phyloP scores from a whole-genome alignment of 1,140 invertebrate species.

The Neomicropteryx cornuta region DNA sequence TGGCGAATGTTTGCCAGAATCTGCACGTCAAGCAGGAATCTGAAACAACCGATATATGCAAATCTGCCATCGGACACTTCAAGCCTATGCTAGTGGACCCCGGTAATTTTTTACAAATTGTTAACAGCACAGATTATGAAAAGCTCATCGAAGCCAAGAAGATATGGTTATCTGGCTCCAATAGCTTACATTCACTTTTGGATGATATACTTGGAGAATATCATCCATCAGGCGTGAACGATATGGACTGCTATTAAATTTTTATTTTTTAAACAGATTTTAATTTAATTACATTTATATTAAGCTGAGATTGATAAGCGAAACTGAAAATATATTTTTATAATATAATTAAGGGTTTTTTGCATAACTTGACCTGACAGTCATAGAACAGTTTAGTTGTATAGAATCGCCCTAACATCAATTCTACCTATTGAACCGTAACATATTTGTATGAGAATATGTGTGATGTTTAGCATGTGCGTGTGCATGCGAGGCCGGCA shows the following conservation, averaged over 20 bases:
- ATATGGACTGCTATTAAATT: constrained; percentile 53
- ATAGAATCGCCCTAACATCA: too few species aligned
- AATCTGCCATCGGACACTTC: constrained; percentile 29
- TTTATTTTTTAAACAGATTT: not conserved
- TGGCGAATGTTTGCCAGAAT: constrained; percentile 42
- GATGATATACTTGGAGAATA: constrained; percentile 54
- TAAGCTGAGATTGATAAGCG: too few species aligned
- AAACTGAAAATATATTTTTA: too few species aligned
- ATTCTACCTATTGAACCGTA: too few species aligned
- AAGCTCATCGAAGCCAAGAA: constrained; percentile 40
- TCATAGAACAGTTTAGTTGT: too few species aligned
- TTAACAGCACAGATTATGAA: constrained; percentile 42
- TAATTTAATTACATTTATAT: not conserved
- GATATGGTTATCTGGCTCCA: constrained; percentile 45
- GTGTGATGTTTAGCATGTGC: too few species aligned
- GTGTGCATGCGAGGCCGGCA: too few species aligned
- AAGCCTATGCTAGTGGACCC: constrained; percentile 33
- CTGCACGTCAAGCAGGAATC: constrained; percentile 24
- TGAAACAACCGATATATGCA: constrained; percentile 16
- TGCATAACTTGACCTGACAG: too few species aligned
- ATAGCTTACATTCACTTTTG: constrained; percentile 47
- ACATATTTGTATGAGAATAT: too few species aligned
- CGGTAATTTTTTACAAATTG: constrained; percentile 40
- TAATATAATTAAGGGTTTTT: too few species aligned
- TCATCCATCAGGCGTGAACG: constrained; percentile 37